Evolutionary conservation across 2,113 vertebrate genomes (phyloP).

Genomic region (Ginglymostoma cirratum): DNA sequence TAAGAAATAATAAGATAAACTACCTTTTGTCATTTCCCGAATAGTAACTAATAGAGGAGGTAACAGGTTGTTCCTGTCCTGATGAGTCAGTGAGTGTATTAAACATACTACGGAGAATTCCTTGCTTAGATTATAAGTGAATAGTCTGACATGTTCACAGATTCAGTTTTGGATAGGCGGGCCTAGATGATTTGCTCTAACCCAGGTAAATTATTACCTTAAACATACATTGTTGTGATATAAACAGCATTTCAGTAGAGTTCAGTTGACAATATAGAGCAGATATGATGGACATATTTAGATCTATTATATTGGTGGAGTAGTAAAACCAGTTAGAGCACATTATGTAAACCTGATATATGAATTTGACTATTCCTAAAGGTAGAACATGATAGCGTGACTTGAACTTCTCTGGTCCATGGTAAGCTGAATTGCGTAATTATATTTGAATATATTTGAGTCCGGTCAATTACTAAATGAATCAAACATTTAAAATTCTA

Average conservation of each 20-base stretch:
- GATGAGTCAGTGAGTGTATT: neutral
- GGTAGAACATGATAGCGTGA: neutral
- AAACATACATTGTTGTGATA: slow-evolving; percentile 15
- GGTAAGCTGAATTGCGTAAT: neutral
- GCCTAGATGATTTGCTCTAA: neutral
- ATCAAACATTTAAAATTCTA: neutral
- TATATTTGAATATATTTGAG: neutral
- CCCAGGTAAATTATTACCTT: neutral
- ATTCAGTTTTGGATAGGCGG: neutral
- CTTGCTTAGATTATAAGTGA: neutral
- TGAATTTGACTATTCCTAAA: neutral
- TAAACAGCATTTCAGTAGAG: neutral
- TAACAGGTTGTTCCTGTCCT: neutral
- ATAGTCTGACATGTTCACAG: neutral
- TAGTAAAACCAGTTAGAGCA: neutral
- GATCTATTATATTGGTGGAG: no score
- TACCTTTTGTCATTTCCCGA: neutral
- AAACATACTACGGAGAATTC: neutral
- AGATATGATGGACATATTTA: neutral
- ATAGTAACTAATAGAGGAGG: neutral
- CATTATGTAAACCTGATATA: neutral
- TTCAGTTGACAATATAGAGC: neutral
- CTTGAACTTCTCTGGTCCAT: neutral
- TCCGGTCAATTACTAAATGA: no score
- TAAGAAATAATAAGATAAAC: neutral